Base-by-base conservation (phyloP, 2,888 invertebrate genomes). In the Apotomis betuletana region DNA sequence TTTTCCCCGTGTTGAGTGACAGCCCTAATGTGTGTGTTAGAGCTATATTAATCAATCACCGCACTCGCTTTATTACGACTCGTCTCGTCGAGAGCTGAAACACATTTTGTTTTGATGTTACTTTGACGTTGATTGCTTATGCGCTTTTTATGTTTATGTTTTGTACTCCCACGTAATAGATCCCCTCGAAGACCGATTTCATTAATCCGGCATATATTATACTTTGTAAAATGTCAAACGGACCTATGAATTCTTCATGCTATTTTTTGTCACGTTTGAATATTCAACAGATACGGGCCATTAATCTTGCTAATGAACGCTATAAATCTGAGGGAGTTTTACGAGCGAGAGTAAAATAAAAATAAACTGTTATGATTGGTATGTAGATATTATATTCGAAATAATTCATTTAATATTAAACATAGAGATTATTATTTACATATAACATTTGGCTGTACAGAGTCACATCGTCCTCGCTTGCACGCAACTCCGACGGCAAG, bases 361-460 rank as follows among this genome's bases (percentile, higher is more conserved):
- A 81, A 82, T 84, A 85, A 86, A 83, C 74, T 79, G 81, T 75
- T 80, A 75, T 82, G 78, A 86, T 90, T 89, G 84, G 84, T 87
- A 90, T 85, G 87, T 89, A 90, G 88, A 89, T 90, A 89, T 89
- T 92, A 90, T 92, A 93, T 90, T 92, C 91, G 86, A 90, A 92
- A 90, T 92, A 89, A 85, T 90, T 86, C 87, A 87, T 90, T 90
- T 89, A 90, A 85, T 87, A 89, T 88, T 91, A 89, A 90, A 91
- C 92, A 92, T 90, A 92, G 87, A 89, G 81, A 86, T 87, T 87
- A 83, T 86, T 88, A 90, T 92, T 90, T 92, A 93, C 92, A 92
- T 88, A 88, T 85, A 88, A 86, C 87, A 90, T 90, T 92, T 90
- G 89, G 90, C 91, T 89, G 90, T 89, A 89, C 88, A 91, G 79